A percentile compares a stretch with the other conserved stretches of the same genome.
Conservation (phyloP, 1,140 invertebrate species). For the Luehdorfia chinensis region DNA sequence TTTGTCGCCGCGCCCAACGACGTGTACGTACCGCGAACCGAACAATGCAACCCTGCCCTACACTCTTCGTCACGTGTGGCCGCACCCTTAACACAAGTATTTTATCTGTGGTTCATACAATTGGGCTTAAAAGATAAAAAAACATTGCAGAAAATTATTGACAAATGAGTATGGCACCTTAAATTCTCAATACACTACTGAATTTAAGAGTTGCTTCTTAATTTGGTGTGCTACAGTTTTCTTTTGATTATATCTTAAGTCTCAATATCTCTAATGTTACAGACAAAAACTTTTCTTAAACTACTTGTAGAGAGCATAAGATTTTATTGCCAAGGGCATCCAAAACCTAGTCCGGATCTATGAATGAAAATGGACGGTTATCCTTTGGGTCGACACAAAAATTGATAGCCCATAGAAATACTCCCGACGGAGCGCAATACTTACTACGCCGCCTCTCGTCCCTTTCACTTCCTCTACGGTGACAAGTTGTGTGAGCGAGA, state of each 20-base stretch:
- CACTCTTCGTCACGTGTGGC: slow-evolving; percentile 6
- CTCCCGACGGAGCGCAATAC: slow-evolving; percentile 64
- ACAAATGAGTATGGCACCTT: slow-evolving; percentile 2
- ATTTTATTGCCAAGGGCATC: slow-evolving; percentile 8
- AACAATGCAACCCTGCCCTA: slow-evolving; percentile 31
- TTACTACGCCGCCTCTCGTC: slow-evolving; percentile 72
- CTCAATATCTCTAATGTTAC: no score
- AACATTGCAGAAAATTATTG: slow-evolving; percentile 1
- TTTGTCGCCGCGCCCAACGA: slow-evolving; percentile 41
- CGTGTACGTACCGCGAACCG: slow-evolving; percentile 23
- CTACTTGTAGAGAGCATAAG: slow-evolving; percentile 9
- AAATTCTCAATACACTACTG: no score
- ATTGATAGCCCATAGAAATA: slow-evolving; percentile 56
- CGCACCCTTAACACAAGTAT: slow-evolving; percentile 13
- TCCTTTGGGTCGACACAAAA: slow-evolving; percentile 62
- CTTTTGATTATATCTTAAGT: no score
- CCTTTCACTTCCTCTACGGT: slow-evolving; percentile 74
- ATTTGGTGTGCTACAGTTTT: no score
- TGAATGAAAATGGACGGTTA: slow-evolving; percentile 56
- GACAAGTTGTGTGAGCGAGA: slow-evolving; percentile 67
- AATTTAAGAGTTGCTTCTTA: no score
- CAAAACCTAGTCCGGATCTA: slow-evolving; percentile 33
- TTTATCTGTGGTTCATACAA: slow-evolving; percentile 5
- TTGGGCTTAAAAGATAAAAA: slow-evolving; percentile 10
- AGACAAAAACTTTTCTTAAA: not conserved